phyloP scores from a whole-genome alignment of 2,113 vertebrate species.

The Microcebus murinus region DNA sequence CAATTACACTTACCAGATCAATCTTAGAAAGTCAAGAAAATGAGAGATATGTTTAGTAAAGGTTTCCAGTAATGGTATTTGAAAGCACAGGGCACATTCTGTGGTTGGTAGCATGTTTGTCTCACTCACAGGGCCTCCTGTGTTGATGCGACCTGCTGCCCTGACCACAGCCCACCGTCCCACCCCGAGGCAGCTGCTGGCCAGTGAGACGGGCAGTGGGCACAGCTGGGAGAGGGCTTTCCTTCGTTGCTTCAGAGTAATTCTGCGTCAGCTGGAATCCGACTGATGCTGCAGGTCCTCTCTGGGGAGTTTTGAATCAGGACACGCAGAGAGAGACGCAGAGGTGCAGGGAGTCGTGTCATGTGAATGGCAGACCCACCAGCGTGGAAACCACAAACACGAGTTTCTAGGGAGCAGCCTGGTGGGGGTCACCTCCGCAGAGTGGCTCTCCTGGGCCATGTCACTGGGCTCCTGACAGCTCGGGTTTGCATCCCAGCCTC shows the following conservation, averaged over 20 bases:
- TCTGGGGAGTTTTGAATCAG: background rate
- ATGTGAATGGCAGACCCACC: background rate
- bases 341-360: background rate
- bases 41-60: background rate
- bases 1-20: constrained; percentile 7
- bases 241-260: background rate
- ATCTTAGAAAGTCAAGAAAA: constrained; percentile 12
- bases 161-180: background rate
- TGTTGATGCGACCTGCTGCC: background rate
- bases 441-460: background rate
- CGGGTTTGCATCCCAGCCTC: background rate
- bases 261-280: background rate
- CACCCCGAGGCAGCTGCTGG: background rate
- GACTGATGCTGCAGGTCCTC: background rate
- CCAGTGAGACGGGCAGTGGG: background rate
- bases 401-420: background rate
- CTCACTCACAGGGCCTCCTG: background rate
- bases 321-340: background rate
- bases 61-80: background rate
- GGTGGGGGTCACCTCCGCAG: background rate
- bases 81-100: background rate
- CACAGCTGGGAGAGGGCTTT: background rate
- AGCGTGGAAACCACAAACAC: background rate
- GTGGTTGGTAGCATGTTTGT: background rate
- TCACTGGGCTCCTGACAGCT: background rate